These are phyloP conservation scores for Ochropleura plecta DNA, from an alignment of 2,888 invertebrate genomes.

Conservation along the genomic window DNA sequence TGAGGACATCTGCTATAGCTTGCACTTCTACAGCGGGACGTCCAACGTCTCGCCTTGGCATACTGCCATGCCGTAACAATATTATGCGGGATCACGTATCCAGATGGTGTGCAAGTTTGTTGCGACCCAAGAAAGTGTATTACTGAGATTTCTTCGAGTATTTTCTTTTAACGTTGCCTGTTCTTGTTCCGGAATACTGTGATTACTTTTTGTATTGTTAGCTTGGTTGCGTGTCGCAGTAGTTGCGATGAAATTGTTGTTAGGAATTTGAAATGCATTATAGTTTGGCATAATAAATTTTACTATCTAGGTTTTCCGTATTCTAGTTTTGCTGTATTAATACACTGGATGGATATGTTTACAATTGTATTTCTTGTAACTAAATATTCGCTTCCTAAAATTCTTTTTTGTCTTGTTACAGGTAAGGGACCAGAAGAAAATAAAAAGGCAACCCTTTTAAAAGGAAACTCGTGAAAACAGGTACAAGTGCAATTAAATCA, in stretches of 20 bases:
- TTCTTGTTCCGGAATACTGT: conserved; percentile 23
- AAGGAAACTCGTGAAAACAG: background rate
- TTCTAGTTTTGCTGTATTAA: background rate
- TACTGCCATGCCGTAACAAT: conserved; percentile 60
- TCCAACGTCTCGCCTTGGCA: conserved; percentile 53
- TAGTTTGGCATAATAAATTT: background rate
- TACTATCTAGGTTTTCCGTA: background rate
- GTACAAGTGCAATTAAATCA: background rate
- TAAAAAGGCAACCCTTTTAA: background rate
- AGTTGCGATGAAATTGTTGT: background rate
- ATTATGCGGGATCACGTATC: conserved; percentile 58
- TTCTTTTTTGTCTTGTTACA: conserved; percentile 37
- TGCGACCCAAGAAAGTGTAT: conserved; percentile 45
- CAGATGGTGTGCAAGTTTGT: conserved; percentile 61
- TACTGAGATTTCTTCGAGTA: conserved; percentile 52
- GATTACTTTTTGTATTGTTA: conserved; percentile 27
- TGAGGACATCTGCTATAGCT: conserved; percentile 35
- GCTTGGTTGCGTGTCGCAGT: background rate
- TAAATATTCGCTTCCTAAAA: background rate
- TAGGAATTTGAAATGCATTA: conserved; percentile 23
- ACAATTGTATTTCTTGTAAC: background rate
- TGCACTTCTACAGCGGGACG: conserved; percentile 40
- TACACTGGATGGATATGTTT: background rate
- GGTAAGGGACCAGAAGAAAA: conserved; percentile 28
- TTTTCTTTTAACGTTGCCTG: conserved; percentile 41